Conservation (phyloP, 2,797 vertebrate genomes). For the Onychomys leucogaster region DNA sequence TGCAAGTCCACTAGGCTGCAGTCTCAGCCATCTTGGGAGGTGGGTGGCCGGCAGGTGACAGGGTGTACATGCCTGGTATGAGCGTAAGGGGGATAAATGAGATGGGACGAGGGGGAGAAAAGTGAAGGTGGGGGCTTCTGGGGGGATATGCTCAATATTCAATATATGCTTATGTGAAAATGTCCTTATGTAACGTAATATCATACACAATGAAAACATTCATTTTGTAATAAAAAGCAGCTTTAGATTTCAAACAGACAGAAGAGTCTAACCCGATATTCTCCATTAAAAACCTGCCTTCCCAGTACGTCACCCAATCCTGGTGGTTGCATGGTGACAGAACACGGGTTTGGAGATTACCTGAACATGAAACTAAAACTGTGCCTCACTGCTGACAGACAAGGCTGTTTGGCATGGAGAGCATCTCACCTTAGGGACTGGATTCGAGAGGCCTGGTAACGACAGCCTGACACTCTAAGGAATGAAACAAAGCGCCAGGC, state of each 20-base stretch:
- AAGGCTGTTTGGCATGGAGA: accelerated
- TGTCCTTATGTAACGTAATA: not conserved
- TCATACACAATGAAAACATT: not conserved
- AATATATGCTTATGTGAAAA: not conserved
- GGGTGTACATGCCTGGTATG: not conserved
- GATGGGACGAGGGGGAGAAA: not conserved
- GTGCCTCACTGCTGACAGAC: not conserved
- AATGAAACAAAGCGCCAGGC: not conserved
- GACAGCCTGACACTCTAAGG: not conserved
- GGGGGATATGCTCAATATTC: not conserved
- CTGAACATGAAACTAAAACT: not conserved
- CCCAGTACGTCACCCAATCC: not conserved
- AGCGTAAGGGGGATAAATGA: not conserved
- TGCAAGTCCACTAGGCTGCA: not conserved
- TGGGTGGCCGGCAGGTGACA: too few relatives aligned
- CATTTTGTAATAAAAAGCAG: not conserved
- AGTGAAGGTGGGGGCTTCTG: not conserved
- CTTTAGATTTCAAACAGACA: not conserved
- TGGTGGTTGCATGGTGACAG: not conserved
- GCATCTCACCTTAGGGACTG: too few relatives aligned
- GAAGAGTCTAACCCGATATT: not conserved
- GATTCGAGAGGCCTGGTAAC: not conserved
- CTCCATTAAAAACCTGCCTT: not conserved
- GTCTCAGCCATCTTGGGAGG: too few relatives aligned
- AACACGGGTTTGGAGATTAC: not conserved